Percentiles rank a stretch among this genome's conserved stretches.
Evolutionary conservation across 23 tunicate genomes (phyloP).

Genomic region (Botrylloides violaceus): DNA sequence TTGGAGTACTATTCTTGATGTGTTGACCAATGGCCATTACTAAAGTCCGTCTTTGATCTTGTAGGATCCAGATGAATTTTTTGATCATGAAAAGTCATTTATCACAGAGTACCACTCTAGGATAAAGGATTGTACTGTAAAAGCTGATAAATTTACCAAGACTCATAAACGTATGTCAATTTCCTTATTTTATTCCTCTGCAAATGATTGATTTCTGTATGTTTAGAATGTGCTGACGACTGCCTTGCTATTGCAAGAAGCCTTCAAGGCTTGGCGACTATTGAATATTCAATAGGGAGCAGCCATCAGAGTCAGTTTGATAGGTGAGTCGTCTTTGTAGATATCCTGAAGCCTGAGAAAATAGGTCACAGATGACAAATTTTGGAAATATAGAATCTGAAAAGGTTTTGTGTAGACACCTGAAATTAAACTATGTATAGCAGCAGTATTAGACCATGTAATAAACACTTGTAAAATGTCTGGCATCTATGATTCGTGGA

Average conservation of each 20-base stretch:
- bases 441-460: no score
- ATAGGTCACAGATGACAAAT: no score
- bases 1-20: background rate
- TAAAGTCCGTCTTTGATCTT: background rate
- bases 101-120: slow-evolving; percentile 72
- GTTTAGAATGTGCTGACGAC: slow-evolving; percentile 49
- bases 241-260: slow-evolving; percentile 32
- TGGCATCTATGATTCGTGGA: no score
- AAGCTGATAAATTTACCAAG: slow-evolving; percentile 59
- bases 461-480: no score
- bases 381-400: no score
- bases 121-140: slow-evolving; percentile 67
- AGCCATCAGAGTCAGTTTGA: slow-evolving; percentile 69
- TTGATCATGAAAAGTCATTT: slow-evolving; percentile 82
- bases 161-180: slow-evolving; percentile 59
- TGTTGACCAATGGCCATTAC: background rate
- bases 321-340: no score
- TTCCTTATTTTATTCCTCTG: background rate
- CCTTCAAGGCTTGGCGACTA: slow-evolving; percentile 63
- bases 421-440: no score
- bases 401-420: no score
- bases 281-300: slow-evolving; percentile 63
- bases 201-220: background rate
- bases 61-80: slow-evolving; percentile 89
- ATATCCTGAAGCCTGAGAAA: no score